Conservation (phyloP, 1,140 invertebrate genomes). For the Aphelenchoides besseyi region DNA sequence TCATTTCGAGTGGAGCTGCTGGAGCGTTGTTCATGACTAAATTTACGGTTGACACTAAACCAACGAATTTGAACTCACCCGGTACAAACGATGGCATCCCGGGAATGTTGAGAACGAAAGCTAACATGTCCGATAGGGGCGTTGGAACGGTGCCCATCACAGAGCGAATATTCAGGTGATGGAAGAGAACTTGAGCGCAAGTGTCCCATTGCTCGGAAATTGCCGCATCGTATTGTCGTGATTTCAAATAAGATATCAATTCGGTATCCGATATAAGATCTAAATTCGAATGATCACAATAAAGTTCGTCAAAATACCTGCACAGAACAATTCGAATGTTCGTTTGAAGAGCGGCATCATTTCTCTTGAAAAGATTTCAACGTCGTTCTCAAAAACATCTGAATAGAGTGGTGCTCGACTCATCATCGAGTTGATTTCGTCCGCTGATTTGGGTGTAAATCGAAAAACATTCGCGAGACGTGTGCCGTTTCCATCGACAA, state of each 20-base stretch:
- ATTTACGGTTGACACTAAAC: not conserved
- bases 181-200: not conserved
- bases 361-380: not conserved
- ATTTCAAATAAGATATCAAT: not conserved
- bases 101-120: not conserved
- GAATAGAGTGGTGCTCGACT: not conserved
- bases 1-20: not conserved
- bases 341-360: not conserved
- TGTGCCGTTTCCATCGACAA: not conserved
- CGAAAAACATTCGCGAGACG: constrained; percentile 2
- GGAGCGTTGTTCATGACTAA: constrained; percentile 4
- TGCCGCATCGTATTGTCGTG: not conserved
- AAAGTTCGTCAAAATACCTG: not conserved
- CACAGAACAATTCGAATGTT: not conserved
- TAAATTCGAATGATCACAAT: not conserved
- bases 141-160: not conserved
- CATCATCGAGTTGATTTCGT: not conserved
- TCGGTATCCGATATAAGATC: not conserved
- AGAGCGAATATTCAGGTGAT: not conserved
- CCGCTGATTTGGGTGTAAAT: not conserved
- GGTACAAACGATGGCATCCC: not conserved
- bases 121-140: not conserved
- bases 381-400: constrained; percentile 3
- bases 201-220: not conserved
- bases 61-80: not conserved